A percentile compares a stretch with the other conserved stretches of the same genome.
Conservation (phyloP, 2,888 invertebrate genomes). For the Rhorus exstirpatorius region DNA sequence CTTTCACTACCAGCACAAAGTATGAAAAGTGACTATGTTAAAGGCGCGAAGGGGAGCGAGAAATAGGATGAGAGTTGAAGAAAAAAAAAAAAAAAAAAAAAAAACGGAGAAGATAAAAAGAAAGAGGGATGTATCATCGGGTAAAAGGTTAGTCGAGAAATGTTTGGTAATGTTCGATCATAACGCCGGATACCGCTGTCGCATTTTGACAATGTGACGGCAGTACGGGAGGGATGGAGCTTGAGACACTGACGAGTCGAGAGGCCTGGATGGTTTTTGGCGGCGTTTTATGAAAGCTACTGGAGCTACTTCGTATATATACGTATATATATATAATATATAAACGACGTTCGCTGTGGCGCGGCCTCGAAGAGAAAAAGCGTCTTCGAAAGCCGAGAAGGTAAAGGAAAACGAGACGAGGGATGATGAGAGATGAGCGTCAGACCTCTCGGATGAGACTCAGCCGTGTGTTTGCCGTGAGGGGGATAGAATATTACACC, state of each 20-base stretch:
- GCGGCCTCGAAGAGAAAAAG: background rate
- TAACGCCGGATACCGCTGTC: conserved; percentile 78
- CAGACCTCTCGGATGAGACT: conserved; percentile 39
- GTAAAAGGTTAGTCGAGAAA: conserved; percentile 71
- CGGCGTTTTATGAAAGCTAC: background rate
- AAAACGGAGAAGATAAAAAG: conserved; percentile 39
- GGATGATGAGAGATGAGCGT: conserved; percentile 28
- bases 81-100: conserved; percentile 24
- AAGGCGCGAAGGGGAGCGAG: background rate
- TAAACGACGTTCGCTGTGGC: background rate
- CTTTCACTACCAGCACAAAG: conserved; percentile 5
- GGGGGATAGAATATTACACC: conserved; percentile 83
- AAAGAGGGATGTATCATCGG: conserved; percentile 78
- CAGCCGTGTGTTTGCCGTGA: conserved; percentile 50
- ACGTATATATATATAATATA: too few species aligned
- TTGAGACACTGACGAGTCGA: conserved; percentile 14
- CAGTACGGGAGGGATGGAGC: conserved; percentile 21
- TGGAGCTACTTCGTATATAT: background rate
- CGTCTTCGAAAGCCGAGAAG: conserved; percentile 16
- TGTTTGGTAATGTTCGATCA: conserved; percentile 83
- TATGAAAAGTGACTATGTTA: conserved; percentile 10
- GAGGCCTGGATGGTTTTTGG: background rate
- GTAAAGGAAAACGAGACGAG: conserved; percentile 2
- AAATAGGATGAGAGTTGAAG: conserved; percentile 8
- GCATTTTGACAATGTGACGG: conserved; percentile 79